These are phyloP conservation scores for Melieria omissa DNA, from an alignment of 2,888 invertebrate genomes.

Conservation along the genomic window DNA sequence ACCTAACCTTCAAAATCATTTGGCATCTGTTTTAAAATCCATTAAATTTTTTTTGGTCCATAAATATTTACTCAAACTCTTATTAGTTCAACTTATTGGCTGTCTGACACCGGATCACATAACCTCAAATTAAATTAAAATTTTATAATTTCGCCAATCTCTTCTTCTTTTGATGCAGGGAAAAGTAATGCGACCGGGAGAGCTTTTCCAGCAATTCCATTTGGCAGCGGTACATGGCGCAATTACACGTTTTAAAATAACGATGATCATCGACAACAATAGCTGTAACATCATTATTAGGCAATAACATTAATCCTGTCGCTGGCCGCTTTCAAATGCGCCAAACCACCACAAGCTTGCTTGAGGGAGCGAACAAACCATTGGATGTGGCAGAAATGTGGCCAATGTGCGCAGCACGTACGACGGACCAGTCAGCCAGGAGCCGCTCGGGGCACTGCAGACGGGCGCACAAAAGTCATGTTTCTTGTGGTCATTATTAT, in stretches of 20 bases:
- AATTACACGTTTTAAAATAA: constrained; percentile 51
- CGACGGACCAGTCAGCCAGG: constrained; percentile 6
- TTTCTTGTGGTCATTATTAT: constrained; percentile 41
- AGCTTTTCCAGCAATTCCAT: too few species aligned
- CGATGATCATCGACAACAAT: constrained; percentile 51
- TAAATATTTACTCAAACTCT: too few species aligned
- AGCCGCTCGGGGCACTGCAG: not conserved
- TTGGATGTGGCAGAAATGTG: not conserved
- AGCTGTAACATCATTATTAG: constrained; percentile 50
- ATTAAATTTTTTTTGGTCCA: too few species aligned
- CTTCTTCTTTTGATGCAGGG: too few species aligned
- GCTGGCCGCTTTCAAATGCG: not conserved
- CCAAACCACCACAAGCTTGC: not conserved
- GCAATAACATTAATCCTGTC: constrained; percentile 53
- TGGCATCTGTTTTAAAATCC: too few species aligned
- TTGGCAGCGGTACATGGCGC: not conserved
- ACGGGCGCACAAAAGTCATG: constrained; percentile 30
- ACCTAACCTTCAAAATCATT: too few species aligned
- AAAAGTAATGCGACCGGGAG: too few species aligned
- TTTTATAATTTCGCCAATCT: too few species aligned
- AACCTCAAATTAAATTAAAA: too few species aligned
- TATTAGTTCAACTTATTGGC: too few species aligned
- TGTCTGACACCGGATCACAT: too few species aligned
- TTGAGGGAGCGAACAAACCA: not conserved
- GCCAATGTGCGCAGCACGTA: not conserved